Evolutionary conservation across 2,113 vertebrate genomes (phyloP).

Genomic region (Pollimyrus isidori): DNA sequence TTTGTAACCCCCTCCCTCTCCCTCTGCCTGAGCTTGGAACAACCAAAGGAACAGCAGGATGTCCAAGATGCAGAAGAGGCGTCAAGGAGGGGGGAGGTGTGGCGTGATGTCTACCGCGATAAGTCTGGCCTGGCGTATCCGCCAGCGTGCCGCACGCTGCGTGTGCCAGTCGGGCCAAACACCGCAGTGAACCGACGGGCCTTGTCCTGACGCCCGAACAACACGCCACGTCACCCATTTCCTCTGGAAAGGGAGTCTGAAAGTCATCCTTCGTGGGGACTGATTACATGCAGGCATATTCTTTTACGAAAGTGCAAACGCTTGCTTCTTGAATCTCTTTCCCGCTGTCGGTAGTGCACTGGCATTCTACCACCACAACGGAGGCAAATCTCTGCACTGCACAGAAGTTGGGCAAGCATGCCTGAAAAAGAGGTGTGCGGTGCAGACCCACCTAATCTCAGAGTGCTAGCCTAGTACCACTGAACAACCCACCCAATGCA

Average conservation of each 20-base stretch:
- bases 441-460: neutral
- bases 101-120: neutral
- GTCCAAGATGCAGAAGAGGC: neutral
- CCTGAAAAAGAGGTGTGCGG: neutral
- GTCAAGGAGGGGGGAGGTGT: neutral
- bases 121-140: neutral
- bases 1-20: neutral
- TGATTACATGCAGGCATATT: neutral
- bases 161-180: neutral
- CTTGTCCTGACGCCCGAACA: neutral
- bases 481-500: neutral
- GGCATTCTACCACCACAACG: neutral
- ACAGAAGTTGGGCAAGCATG: neutral
- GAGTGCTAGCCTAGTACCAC: neutral
- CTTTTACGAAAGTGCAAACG: neutral
- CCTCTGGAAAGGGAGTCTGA: neutral
- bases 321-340: neutral
- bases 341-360: neutral
- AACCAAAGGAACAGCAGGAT: neutral
- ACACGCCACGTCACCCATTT: neutral
- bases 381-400: neutral
- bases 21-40: neutral
- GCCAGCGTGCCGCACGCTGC: neutral
- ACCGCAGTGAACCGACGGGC: neutral
- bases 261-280: neutral